phyloP scores from a whole-genome alignment of 2,797 vertebrate species.

The Salarias fasciatus region DNA sequence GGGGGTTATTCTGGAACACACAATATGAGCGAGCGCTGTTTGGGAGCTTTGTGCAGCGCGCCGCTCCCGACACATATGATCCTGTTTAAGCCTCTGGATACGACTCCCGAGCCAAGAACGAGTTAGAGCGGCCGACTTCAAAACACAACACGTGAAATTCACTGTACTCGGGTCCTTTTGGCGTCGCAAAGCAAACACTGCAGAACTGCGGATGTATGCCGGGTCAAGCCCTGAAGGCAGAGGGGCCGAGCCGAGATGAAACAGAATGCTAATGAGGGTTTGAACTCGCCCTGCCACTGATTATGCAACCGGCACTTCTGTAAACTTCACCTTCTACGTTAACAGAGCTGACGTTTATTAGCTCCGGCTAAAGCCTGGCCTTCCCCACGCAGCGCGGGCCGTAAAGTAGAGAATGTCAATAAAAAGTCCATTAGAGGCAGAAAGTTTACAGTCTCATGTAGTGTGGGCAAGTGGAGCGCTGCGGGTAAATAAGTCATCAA shows the following conservation, averaged over 20 bases:
- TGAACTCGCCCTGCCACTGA: constrained; percentile 28
- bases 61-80: constrained; percentile 45
- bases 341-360: constrained; percentile 30
- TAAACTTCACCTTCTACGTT: constrained; percentile 46
- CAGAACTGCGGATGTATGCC: constrained; percentile 1
- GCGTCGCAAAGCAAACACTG: constrained; percentile 32
- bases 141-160: constrained; percentile 31
- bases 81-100: constrained; percentile 44
- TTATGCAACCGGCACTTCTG: constrained; percentile 43
- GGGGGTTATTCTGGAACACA: constrained; percentile 23
- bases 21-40: constrained; percentile 37
- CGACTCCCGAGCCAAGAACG: constrained; percentile 44
- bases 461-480: neutral
- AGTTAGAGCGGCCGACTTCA: constrained; percentile 36
- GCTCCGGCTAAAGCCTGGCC: neutral
- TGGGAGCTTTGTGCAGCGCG: constrained; percentile 31
- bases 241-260: constrained; percentile 35
- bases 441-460: constrained; percentile 24
- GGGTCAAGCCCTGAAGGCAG: constrained; percentile 24
- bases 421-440: constrained; percentile 56
- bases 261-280: constrained; percentile 39
- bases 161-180: constrained; percentile 1
- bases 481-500: constrained; percentile 25
- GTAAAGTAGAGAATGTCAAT: constrained; percentile 56
- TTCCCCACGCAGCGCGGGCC: constrained; percentile 13